phyloP scores from a whole-genome alignment of 1,140 invertebrate species.

The Epicauta chinensis region DNA sequence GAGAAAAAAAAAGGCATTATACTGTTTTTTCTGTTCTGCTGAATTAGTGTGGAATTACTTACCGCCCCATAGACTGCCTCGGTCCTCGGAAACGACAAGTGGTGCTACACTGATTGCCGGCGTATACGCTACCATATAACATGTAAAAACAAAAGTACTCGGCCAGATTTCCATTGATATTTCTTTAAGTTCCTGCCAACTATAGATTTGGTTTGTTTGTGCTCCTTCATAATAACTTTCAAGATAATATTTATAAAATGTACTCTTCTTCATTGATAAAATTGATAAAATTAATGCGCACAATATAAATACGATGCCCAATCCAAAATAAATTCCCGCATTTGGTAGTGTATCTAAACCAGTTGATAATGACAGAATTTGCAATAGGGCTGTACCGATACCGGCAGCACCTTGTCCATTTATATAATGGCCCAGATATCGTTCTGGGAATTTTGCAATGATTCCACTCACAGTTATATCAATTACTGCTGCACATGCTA shows the following conservation, averaged over 20 bases:
- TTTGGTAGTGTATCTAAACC: neutral
- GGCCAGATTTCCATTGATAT: constrained; percentile 3
- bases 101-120: neutral
- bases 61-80: constrained; percentile 1
- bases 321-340: constrained; percentile 1
- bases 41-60: too few relatives aligned
- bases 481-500: neutral
- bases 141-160: neutral
- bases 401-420: neutral
- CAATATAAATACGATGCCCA: neutral
- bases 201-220: neutral
- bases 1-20: neutral
- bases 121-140: neutral
- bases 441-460: neutral
- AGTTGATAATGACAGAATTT: neutral
- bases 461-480: neutral
- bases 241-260: too few relatives aligned
- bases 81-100: neutral
- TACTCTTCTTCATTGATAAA: neutral
- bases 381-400: neutral
- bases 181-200: neutral
- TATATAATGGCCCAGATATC: neutral
- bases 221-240: neutral
- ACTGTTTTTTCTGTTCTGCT: too few relatives aligned
- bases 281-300: neutral